Percentiles rank a stretch among this genome's conserved stretches.
These are phyloP conservation scores for Parnassius apollo DNA, from an alignment of 2,888 invertebrate genomes.

Conservation along the genomic window DNA sequence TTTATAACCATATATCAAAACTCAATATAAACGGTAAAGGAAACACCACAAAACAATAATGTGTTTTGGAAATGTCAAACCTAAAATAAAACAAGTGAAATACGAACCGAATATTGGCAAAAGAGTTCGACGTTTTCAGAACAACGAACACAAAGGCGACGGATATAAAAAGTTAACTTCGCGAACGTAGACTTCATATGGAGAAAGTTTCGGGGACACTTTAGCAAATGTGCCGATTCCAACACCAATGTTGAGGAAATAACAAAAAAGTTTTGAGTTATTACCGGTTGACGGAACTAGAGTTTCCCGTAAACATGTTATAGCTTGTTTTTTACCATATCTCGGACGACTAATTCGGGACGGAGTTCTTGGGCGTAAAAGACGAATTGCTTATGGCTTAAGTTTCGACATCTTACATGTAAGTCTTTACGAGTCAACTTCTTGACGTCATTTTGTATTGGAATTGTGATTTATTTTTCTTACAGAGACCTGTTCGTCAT, in stretches of 20 bases:
- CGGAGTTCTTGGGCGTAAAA: background rate
- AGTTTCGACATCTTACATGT: conserved; percentile 15
- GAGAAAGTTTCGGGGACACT: conserved; percentile 65
- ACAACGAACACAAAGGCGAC: conserved; percentile 42
- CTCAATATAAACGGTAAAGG: conserved; percentile 18
- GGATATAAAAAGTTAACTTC: conserved; percentile 60
- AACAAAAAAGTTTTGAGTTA: conserved; percentile 69
- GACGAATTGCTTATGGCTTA: conserved; percentile 18
- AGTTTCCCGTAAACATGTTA: conserved; percentile 60
- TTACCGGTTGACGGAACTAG: conserved; percentile 34
- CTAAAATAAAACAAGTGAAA: conserved; percentile 29
- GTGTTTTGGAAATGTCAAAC: conserved; percentile 47
- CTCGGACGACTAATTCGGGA: conserved; percentile 48
- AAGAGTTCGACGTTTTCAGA: conserved; percentile 18
- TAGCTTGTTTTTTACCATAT: conserved; percentile 60
- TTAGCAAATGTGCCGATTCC: conserved; percentile 67
- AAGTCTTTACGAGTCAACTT: conserved; percentile 15
- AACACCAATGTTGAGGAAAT: conserved; percentile 54
- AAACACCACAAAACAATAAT: conserved; percentile 35
- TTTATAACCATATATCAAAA: conserved; percentile 5
- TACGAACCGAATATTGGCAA: conserved; percentile 12
- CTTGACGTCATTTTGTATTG: conserved; percentile 2
- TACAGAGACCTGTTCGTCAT: background rate
- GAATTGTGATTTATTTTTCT: conserved; percentile 1
- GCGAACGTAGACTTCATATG: conserved; percentile 55